Evolutionary conservation across 2,888 invertebrate species (phyloP).

Genomic region (Archips xylosteana): DNA sequence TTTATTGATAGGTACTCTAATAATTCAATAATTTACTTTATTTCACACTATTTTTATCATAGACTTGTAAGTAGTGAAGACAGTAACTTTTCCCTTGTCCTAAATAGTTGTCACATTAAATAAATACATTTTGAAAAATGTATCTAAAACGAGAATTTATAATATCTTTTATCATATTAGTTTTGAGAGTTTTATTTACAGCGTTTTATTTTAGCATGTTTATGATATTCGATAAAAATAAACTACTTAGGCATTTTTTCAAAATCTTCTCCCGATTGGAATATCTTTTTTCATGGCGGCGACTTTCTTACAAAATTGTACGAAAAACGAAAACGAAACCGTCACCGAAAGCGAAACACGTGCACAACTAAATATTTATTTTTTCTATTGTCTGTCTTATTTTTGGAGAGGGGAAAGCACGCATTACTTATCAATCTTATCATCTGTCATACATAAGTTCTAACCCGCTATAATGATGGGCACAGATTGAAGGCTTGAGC

Average conservation of each 20-base stretch:
- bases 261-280: conserved; percentile 11
- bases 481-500: too few species aligned
- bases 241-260: conserved; percentile 21
- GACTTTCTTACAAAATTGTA: too few species aligned
- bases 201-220: conserved; percentile 25
- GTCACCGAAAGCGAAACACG: too few species aligned
- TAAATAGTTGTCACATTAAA: conserved; percentile 52
- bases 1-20: conserved; percentile 79
- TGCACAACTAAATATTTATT: too few species aligned
- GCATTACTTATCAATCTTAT: too few species aligned
- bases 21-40: conserved; percentile 79
- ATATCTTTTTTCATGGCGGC: too few species aligned
- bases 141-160: conserved; percentile 43
- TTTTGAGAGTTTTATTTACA: conserved; percentile 41
- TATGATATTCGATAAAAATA: conserved; percentile 18
- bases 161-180: conserved; percentile 17
- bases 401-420: too few species aligned
- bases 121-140: conserved; percentile 45
- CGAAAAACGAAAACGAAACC: too few species aligned
- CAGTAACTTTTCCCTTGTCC: conserved; percentile 62
- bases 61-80: conserved; percentile 78
- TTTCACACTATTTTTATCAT: conserved; percentile 72
- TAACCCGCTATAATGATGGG: too few species aligned
- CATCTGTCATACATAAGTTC: too few species aligned
- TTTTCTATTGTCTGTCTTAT: too few species aligned